phyloP scores from a whole-genome alignment of 2,888 invertebrate species.

The Xiphydria camelus region DNA sequence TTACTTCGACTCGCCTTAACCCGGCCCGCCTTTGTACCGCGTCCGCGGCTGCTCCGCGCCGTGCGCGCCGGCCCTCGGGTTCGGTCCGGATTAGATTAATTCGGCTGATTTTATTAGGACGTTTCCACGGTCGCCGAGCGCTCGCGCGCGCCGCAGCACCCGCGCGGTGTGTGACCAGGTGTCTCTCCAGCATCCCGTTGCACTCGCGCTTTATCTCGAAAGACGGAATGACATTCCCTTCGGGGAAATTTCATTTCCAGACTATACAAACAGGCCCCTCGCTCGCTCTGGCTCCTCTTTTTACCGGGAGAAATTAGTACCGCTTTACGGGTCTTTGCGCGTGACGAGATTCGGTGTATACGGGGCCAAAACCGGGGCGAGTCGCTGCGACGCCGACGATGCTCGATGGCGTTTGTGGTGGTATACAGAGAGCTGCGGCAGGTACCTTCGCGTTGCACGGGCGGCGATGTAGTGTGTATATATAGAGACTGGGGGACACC shows the following conservation, averaged over 20 bases:
- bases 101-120: constrained; percentile 48
- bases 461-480: too few species aligned
- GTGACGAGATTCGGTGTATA: constrained; percentile 25
- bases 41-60: too few species aligned
- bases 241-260: constrained; percentile 35
- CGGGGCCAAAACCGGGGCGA: too few species aligned
- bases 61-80: constrained; percentile 28
- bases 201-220: constrained; percentile 31
- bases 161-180: constrained; percentile 4
- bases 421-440: constrained; percentile 7
- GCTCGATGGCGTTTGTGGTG: too few species aligned
- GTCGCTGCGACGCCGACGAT: too few species aligned
- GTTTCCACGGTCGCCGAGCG: constrained; percentile 25
- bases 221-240: constrained; percentile 37
- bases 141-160: not conserved
- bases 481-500: not conserved
- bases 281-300: constrained; percentile 14
- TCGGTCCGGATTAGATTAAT: constrained; percentile 48
- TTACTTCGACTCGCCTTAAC: constrained; percentile 31
- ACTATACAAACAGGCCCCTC: constrained; percentile 19
- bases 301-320: constrained; percentile 39
- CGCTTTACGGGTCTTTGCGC: constrained; percentile 43
- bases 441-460: constrained; percentile 5
- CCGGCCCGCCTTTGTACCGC: constrained; percentile 38
- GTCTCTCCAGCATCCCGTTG: not conserved